Conservation (phyloP, 2,113 vertebrate species). For the Sus scrofa region T2T-Sscrofa CM000820.6:45409501-45410000, state of each 20-base stretch:
- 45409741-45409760: background rate
- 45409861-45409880: background rate
- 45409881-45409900: background rate
- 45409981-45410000: background rate
- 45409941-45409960: background rate
- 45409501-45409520: background rate
- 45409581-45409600: background rate
- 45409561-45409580: background rate
- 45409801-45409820: background rate
- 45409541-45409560: too few species aligned
- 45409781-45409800: background rate
- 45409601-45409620: background rate
- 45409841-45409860: background rate
- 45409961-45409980: background rate
- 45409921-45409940: background rate
- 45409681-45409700: background rate
- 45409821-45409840: background rate
- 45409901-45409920: accelerated
- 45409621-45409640: background rate
- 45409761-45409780: background rate
- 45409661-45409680: accelerated
- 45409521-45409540: constrained; percentile 16
- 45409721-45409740: background rate
- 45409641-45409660: background rate
- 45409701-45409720: background rate